Evolutionary conservation across 2,888 invertebrate species (phyloP).

Genomic region (Xylota sylvarum): DNA sequence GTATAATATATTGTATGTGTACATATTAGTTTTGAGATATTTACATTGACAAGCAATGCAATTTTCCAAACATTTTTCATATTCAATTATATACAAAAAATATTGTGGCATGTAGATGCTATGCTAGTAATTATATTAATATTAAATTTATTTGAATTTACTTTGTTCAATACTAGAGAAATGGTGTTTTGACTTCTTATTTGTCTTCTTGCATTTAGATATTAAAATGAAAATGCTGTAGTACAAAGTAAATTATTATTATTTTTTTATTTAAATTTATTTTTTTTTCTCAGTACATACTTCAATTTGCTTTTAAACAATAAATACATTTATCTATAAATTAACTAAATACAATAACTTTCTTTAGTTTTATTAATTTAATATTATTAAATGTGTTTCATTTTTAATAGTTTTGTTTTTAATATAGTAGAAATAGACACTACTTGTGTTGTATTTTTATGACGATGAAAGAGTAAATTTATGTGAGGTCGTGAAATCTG

Average conservation of each 20-base stretch:
- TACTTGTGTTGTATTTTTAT: slow-evolving; percentile 49
- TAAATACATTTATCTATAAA: slow-evolving; percentile 33
- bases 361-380: slow-evolving; percentile 23
- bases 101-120: slow-evolving; percentile 53
- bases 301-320: slow-evolving; percentile 37
- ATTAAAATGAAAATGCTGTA: slow-evolving; percentile 46
- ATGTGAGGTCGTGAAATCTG: slow-evolving; percentile 52
- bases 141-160: slow-evolving; percentile 38
- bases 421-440: slow-evolving; percentile 52
- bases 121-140: slow-evolving; percentile 37
- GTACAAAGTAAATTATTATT: slow-evolving; percentile 44
- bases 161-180: slow-evolving; percentile 50
- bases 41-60: slow-evolving; percentile 48
- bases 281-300: slow-evolving; percentile 35
- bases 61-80: slow-evolving; percentile 38
- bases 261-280: slow-evolving; percentile 6
- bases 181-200: slow-evolving; percentile 37
- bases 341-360: slow-evolving; percentile 37
- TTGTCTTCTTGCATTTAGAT: slow-evolving; percentile 35
- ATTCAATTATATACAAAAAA: slow-evolving; percentile 65
- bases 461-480: slow-evolving; percentile 48
- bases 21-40: slow-evolving; percentile 24
- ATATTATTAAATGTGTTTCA: slow-evolving; percentile 15
- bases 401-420: slow-evolving; percentile 7
- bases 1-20: slow-evolving; percentile 38